phyloP scores from a whole-genome alignment of 2,113 vertebrate genomes.

The Pogonocichla stellata region DNA sequence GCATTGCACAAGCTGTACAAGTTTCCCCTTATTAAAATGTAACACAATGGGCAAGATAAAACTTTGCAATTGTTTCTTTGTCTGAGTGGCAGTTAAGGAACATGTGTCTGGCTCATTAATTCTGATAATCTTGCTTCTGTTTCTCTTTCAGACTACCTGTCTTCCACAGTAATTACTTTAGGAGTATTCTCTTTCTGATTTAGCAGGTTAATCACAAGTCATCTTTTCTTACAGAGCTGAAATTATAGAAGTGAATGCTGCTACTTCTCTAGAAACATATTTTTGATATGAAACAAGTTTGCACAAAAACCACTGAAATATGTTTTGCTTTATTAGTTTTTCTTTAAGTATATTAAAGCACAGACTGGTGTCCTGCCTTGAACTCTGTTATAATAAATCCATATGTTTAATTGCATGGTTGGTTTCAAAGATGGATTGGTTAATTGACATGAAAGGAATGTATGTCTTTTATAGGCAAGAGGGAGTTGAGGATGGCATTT shows the following conservation, averaged over 20 bases:
- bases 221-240: neutral
- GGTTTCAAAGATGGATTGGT: neutral
- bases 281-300: neutral
- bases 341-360: neutral
- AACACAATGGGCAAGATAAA: neutral
- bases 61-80: neutral
- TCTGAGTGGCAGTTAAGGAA: neutral
- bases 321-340: neutral
- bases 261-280: neutral
- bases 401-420: neutral
- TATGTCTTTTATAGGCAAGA: conserved; percentile 84
- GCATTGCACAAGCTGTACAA: neutral
- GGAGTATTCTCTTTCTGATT: neutral
- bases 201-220: neutral
- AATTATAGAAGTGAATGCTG: neutral
- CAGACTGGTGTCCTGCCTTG: neutral
- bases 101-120: neutral
- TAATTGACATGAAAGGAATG: neutral
- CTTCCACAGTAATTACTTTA: neutral
- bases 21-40: neutral
- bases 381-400: neutral
- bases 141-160: neutral
- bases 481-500: conserved; percentile 78
- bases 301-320: neutral
- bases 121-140: neutral